These are phyloP conservation scores for Drosophila bifasciata DNA, from an alignment of 1,140 invertebrate species.

Conservation along the genomic window DNA sequence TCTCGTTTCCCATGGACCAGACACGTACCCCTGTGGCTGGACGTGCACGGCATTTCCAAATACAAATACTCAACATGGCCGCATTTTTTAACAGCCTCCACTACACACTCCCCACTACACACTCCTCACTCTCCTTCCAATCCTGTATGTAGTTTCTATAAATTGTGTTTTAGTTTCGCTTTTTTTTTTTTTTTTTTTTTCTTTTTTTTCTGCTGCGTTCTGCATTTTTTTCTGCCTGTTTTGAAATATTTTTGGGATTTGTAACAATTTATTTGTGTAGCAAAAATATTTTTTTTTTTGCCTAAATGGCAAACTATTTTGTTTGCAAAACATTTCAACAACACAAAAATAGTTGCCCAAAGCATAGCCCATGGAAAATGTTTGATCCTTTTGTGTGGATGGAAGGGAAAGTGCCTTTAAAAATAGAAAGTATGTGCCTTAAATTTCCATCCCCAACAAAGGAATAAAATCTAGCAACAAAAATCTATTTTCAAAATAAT, in stretches of 20 bases:
- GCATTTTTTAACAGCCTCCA: constrained; percentile 61
- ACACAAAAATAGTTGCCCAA: neutral
- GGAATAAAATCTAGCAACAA: too few species aligned
- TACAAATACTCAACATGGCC: constrained; percentile 66
- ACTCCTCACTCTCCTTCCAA: neutral
- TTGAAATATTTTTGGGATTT: constrained; percentile 47
- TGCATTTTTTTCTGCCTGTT: constrained; percentile 8
- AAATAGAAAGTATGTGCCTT: too few species aligned
- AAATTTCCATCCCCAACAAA: too few species aligned
- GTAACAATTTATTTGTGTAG: constrained; percentile 42
- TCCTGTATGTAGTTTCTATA: constrained; percentile 26
- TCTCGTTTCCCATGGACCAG: constrained; percentile 56
- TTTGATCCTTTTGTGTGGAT: too few species aligned
- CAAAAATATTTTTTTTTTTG: constrained; percentile 20
- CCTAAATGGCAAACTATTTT: constrained; percentile 43
- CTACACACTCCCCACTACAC: neutral
- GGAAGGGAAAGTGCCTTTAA: too few species aligned
- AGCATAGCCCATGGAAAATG: too few species aligned
- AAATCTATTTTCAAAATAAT: too few species aligned
- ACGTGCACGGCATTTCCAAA: constrained; percentile 76
- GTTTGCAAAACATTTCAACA: neutral
- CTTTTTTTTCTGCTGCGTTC: constrained; percentile 3
- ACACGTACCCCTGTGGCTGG: constrained; percentile 69
- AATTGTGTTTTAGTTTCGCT: constrained; percentile 37
- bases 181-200: constrained; percentile 34